phyloP scores from a whole-genome alignment of 2,113 vertebrate genomes.

The Macroglossus sobrinus region DNA sequence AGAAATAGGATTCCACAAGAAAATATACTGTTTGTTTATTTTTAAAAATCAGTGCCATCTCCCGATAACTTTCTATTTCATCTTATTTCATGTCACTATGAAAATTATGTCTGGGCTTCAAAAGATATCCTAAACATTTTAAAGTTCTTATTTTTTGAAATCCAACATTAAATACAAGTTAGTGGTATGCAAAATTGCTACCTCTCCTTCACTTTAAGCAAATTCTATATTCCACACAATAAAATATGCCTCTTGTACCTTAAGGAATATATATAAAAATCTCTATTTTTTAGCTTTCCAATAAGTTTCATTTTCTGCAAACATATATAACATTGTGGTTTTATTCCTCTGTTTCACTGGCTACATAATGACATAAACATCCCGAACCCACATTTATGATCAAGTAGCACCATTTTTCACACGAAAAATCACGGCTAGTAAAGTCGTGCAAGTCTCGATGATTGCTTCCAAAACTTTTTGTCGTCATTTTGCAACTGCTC shows the following conservation, averaged over 20 bases:
- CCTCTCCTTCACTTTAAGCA: slow-evolving; percentile 69
- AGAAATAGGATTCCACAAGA: background rate
- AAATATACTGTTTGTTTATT: background rate
- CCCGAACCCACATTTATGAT: background rate
- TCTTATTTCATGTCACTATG: slow-evolving; percentile 62
- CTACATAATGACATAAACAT: slow-evolving; percentile 10
- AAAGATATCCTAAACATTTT: slow-evolving; percentile 72
- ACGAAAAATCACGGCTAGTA: background rate
- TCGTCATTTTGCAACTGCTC: slow-evolving; percentile 29
- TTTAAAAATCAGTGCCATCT: slow-evolving; percentile 59
- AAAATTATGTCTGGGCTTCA: slow-evolving; percentile 66
- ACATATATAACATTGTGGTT: background rate
- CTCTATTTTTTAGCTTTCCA: background rate
- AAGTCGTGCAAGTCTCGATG: background rate
- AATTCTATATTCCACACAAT: slow-evolving; percentile 21
- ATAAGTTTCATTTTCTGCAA: slow-evolving; percentile 24
- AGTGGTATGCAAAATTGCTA: slow-evolving; percentile 61
- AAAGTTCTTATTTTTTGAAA: slow-evolving; percentile 69
- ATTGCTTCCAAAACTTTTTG: slow-evolving; percentile 21
- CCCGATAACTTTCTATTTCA: slow-evolving; percentile 28
- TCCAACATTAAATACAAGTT: slow-evolving; percentile 74
- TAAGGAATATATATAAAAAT: background rate
- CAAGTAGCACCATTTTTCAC: background rate
- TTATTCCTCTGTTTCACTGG: background rate
- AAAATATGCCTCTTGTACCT: slow-evolving; percentile 73